These are phyloP conservation scores for Poecile atricapillus DNA, from an alignment of 2,113 vertebrate species.

Conservation along the genomic window DNA sequence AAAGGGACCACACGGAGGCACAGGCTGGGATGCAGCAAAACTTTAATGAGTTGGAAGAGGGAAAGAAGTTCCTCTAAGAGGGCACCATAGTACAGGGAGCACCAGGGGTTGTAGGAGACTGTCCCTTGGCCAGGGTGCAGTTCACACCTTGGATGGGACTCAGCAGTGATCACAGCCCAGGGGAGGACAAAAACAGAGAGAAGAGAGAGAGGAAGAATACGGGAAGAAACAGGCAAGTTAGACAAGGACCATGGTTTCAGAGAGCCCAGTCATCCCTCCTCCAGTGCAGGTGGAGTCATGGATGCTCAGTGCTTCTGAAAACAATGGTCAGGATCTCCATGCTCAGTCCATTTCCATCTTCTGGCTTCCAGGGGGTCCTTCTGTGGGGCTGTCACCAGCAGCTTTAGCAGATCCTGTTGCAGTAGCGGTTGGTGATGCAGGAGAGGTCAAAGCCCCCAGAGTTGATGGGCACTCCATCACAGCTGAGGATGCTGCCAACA, in stretches of 20 bases:
- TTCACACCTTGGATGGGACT: not conserved
- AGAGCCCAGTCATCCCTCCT: fast-evolving
- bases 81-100: fast-evolving
- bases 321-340: not conserved
- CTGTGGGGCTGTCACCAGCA: too few species aligned
- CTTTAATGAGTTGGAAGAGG: not conserved
- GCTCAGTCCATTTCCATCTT: not conserved
- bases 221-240: not conserved
- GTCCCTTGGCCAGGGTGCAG: not conserved
- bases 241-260: not conserved
- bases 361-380: not conserved
- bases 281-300: not conserved
- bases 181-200: not conserved
- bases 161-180: not conserved
- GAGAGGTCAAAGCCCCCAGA: not conserved
- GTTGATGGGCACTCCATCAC: fast-evolving
- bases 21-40: not conserved
- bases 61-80: not conserved
- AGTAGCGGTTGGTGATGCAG: not conserved
- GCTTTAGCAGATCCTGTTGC: not conserved
- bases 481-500: not conserved
- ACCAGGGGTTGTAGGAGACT: not conserved
- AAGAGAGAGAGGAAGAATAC: not conserved
- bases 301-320: not conserved
- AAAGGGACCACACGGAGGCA: not conserved